Base-by-base conservation (phyloP, 30 jellyfish, hydroid and myxozoan genomes). In the Hydractinia echinata region DNA sequence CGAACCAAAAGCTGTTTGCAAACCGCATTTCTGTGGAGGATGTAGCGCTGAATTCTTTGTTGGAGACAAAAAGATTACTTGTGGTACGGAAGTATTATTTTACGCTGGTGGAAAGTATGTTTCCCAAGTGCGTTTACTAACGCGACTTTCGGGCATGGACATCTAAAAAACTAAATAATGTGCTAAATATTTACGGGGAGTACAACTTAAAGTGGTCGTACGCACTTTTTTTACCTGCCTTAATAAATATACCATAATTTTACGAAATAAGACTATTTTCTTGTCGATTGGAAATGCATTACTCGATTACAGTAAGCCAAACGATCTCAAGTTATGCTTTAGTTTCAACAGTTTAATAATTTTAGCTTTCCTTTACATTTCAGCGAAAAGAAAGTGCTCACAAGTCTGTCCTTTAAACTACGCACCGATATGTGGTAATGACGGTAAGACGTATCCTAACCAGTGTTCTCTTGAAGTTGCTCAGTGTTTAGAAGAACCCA, bases 1-100 rank as follows among this genome's bases (percentile, higher is more conserved):
- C 18, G 15, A 58, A 11, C 69, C 69, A 11, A 58, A 58, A 58
- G 69, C 16, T 11, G 18, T 13, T 16, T 58, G 69, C 69, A 58
- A 11, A 11, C 15, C 69, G 2, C 69, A 58, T 16, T 80, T 61
- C 84, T 80, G 88, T 80, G 88, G 88, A 20, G 84, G 85, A 15
- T 80, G 88, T 70, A 80, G 53, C 30, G 88, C 88, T 15, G 88
- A 11, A 4, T 80, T 80, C 53, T 53, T 4, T 54, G 62, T 74
- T 20, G 67, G 67, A 74, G n/a, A 58, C 51, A 14, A 48, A 30
- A 74, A 74, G 54, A 55, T 55, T 50, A 51, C 83, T 55, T 74
- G 83, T 10, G 66, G 83, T 74, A 30, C 44, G 69, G 19, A 58
- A 58, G 15, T 58, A 58, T 58, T 58, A 58, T 58, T 58, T 16